Evolutionary conservation across 2,888 invertebrate genomes (phyloP).

Genomic region (Oligia latruncula): DNA sequence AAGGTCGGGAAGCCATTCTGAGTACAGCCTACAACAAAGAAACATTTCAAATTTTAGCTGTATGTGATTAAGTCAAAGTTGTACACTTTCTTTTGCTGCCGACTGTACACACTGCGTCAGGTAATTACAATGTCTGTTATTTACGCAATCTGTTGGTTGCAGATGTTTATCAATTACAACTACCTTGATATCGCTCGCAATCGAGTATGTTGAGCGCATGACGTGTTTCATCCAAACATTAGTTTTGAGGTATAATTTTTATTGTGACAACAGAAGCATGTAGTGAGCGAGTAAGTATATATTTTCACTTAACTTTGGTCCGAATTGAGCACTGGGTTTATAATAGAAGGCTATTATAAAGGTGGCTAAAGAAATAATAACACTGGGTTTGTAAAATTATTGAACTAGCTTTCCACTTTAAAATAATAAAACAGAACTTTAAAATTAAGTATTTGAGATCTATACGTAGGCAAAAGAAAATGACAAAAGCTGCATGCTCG

Average conservation of each 20-base stretch:
- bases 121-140: conserved; percentile 32
- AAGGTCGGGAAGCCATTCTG: conserved; percentile 13
- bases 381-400: conserved; percentile 48
- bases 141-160: conserved; percentile 34
- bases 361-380: conserved; percentile 53
- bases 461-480: conserved; percentile 34
- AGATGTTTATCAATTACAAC: conserved; percentile 44
- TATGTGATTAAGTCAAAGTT: neutral
- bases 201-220: conserved; percentile 47
- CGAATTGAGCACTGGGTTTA: conserved; percentile 58
- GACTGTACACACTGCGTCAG: conserved; percentile 34
- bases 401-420: conserved; percentile 49
- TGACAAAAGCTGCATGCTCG: conserved; percentile 49
- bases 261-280: conserved; percentile 35
- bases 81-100: conserved; percentile 17
- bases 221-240: conserved; percentile 23
- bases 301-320: conserved; percentile 64
- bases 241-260: conserved; percentile 54
- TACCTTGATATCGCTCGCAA: conserved; percentile 28
- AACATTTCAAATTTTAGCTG: conserved; percentile 3
- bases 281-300: conserved; percentile 40
- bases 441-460: conserved; percentile 59
- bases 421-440: conserved; percentile 54
- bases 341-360: conserved; percentile 37
- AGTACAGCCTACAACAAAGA: conserved; percentile 35